A percentile compares a stretch with the other conserved stretches of the same genome.
These are phyloP conservation scores for Leptinotarsa undecemlineata DNA, from an alignment of 1,140 invertebrate genomes.

Conservation along the genomic window DNA sequence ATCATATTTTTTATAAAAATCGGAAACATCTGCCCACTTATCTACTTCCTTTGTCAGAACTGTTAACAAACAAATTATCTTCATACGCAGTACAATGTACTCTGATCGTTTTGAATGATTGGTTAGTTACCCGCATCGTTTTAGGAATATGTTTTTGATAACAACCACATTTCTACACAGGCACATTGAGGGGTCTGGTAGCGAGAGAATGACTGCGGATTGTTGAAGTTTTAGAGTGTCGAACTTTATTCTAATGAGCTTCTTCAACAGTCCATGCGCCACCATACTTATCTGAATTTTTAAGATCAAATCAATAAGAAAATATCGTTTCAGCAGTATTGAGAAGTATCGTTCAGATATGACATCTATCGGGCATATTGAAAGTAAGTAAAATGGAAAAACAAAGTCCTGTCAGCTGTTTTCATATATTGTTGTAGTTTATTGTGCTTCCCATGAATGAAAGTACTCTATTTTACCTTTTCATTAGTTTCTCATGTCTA, in stretches of 20 bases:
- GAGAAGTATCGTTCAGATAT: too few species aligned
- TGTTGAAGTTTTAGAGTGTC: background rate
- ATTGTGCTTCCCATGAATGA: too few species aligned
- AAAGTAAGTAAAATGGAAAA: too few species aligned
- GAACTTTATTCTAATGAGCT: background rate
- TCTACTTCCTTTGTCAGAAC: slow-evolving; percentile 17
- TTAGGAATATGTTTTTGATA: slow-evolving; percentile 30
- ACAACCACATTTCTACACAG: slow-evolving; percentile 31
- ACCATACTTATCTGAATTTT: too few species aligned
- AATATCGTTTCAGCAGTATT: too few species aligned
- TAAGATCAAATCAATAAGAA: too few species aligned
- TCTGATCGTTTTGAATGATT: slow-evolving; percentile 32
- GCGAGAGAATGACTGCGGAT: background rate
- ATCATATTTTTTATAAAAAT: background rate
- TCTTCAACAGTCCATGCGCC: background rate
- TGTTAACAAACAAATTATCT: slow-evolving; percentile 31
- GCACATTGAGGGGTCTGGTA: slow-evolving; percentile 12
- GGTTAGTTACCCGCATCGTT: slow-evolving; percentile 34
- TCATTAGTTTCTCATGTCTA: too few species aligned
- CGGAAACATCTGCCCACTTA: slow-evolving; percentile 23
- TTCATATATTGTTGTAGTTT: too few species aligned
- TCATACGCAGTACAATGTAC: slow-evolving; percentile 26
- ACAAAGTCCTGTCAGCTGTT: too few species aligned
- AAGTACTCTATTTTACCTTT: too few species aligned
- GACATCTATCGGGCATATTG: too few species aligned